These are phyloP conservation scores for Stylophora pistillata DNA, from an alignment of 64 coral and sea anemone genomes.

Conservation along the genomic window DNA sequence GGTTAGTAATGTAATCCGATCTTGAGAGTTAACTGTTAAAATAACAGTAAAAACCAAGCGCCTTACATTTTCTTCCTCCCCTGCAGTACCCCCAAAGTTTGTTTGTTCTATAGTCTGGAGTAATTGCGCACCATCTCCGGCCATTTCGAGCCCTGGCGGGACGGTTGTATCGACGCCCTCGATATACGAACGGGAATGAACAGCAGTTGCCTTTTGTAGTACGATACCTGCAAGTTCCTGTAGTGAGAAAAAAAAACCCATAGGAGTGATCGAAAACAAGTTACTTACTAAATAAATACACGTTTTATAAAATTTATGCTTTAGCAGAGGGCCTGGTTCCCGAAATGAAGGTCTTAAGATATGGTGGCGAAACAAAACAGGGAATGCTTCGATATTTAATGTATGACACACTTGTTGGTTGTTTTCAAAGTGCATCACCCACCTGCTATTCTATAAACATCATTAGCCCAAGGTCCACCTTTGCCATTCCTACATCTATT, in stretches of 20 bases:
- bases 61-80: constrained; percentile 38
- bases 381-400: too few relatives aligned
- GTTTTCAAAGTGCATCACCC: too few relatives aligned
- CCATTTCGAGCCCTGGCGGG: not conserved
- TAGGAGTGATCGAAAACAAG: not conserved
- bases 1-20: too few relatives aligned
- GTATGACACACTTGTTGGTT: too few relatives aligned
- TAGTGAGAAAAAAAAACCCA: not conserved
- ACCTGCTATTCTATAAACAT: constrained; percentile 41
- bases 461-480: constrained; percentile 49
- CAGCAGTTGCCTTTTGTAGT: constrained; percentile 48
- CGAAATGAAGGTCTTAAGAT: too few relatives aligned
- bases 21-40: too few relatives aligned
- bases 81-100: constrained; percentile 46
- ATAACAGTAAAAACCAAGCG: not conserved
- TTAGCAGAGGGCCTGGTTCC: too few relatives aligned
- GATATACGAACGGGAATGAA: constrained; percentile 40
- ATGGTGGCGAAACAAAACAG: too few relatives aligned
- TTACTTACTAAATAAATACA: too few relatives aligned
- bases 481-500: constrained; percentile 24
- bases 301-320: too few relatives aligned
- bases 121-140: constrained; percentile 45
- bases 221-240: constrained; percentile 24
- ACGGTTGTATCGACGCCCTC: constrained; percentile 5
- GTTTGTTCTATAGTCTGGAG: constrained; percentile 39